Base-by-base conservation (phyloP, 2,888 invertebrate species). In the Hecatera dysodea region DNA sequence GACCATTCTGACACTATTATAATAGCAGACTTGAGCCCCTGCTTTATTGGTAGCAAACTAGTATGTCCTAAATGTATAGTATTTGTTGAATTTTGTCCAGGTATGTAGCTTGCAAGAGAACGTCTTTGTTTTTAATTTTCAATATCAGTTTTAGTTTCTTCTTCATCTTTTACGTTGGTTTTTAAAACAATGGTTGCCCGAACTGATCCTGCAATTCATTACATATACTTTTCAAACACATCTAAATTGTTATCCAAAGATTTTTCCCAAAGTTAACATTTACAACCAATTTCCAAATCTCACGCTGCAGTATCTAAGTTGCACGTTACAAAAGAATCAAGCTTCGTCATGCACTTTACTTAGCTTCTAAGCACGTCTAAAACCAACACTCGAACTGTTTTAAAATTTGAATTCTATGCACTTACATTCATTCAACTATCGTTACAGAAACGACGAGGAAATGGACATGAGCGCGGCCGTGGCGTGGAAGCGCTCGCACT, bases 401-500 rank as follows among this genome's bases (percentile, higher is more conserved):
- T 44, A 39, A 50, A 69, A 78, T 70, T 7, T 2, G 22, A 46
- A 55, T 33, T 48, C 36, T 52, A 15, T 15, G 39, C 15, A 36
- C 56, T 76, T 19, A 75, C 39, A 36, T 60, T 68, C 19, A 33
- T 27, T 48, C 61, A 17, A 27, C 22, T 53, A 53, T 44, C 19
- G 17, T 78, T 92, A 39, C 92, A 96, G 95, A 88, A 91, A 91
- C 85, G 94, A 94, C 75, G 95, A 95, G 78, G 95, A 96, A 82
- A 67, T 91, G 68, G 94, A 94, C 83, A 91, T 92, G 85, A 92
- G 91, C 86, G 93, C 90, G 83, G 91, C 93, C 86, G 93, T 90
- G 83, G 91, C 93, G 89, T 96, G 95, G 96, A 95, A 96, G 90
- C 92, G 96, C 92, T 93, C 96, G 93, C 95, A 97, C 94, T 92